Percentiles rank a stretch among this genome's conserved stretches.
Evolutionary conservation across 1,140 invertebrate species (phyloP).

Genomic region (Yoshiicerus persimilis): DNA sequence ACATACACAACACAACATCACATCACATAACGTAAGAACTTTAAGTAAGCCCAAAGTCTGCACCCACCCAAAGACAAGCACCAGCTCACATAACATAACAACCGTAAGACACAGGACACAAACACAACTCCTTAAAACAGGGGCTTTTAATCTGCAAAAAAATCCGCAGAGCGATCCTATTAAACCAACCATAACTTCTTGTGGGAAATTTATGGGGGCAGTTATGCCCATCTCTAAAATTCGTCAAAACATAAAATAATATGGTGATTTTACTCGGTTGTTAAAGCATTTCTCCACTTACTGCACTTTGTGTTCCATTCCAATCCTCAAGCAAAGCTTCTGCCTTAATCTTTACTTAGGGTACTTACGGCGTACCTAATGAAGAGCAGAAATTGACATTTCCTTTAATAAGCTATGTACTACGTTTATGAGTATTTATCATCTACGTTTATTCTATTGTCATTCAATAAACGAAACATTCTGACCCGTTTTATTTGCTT

Average conservation of each 20-base stretch:
- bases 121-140: not conserved
- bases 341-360: not conserved
- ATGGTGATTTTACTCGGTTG: not conserved
- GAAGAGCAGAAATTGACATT: not conserved
- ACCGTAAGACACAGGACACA: not conserved
- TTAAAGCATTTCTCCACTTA: not conserved
- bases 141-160: constrained; percentile 9
- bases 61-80: not conserved
- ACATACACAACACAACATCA: constrained; percentile 5
- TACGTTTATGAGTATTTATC: not conserved
- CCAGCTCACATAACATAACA: not conserved
- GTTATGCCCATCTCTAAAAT: constrained; percentile 1
- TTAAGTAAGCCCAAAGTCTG: not conserved
- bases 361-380: not conserved
- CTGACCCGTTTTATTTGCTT: not conserved
- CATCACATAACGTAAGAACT: not conserved
- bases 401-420: not conserved
- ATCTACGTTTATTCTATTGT: not conserved
- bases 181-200: constrained; percentile 9
- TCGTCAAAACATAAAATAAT: constrained; percentile 15
- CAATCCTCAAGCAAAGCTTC: not conserved
- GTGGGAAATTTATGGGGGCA: not conserved
- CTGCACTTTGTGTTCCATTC: not conserved
- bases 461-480: not conserved
- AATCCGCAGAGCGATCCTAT: constrained; percentile 1